Conservation (phyloP, 1,140 invertebrate species). For the Achroia grisella region DNA sequence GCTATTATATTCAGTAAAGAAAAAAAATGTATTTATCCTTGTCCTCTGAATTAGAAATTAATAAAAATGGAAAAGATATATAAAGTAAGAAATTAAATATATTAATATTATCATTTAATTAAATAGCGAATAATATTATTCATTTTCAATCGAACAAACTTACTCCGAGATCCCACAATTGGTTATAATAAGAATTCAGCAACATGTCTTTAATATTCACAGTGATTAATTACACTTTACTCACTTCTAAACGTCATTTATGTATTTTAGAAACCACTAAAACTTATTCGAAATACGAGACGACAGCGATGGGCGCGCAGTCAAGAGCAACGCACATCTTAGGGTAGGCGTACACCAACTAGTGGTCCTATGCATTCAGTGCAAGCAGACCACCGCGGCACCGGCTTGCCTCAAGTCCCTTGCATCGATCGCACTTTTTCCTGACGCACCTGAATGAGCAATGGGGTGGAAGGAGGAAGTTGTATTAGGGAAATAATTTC, state of each 20-base stretch:
- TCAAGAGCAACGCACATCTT: conserved; percentile 3
- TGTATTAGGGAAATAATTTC: too few relatives aligned
- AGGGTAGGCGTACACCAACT: conserved; percentile 32
- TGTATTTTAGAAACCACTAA: not conserved
- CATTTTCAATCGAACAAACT: conserved; percentile 1
- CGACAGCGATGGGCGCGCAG: conserved; percentile 6
- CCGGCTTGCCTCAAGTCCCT: conserved; percentile 13
- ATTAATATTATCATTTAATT: too few relatives aligned
- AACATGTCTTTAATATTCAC: conserved; percentile 6
- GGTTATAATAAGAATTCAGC: conserved; percentile 18
- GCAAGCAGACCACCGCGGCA: conserved; percentile 17
- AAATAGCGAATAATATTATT: not conserved
- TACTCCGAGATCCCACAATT: conserved; percentile 26
- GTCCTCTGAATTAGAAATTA: too few relatives aligned
- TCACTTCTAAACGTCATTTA: too few relatives aligned
- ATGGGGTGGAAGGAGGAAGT: conserved; percentile 5
- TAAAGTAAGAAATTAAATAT: too few relatives aligned
- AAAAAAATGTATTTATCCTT: too few relatives aligned
- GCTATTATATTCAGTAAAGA: too few relatives aligned
- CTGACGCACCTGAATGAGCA: conserved; percentile 17
- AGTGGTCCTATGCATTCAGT: conserved; percentile 43
- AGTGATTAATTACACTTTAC: not conserved
- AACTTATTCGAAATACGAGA: conserved; percentile 11
- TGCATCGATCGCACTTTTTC: conserved; percentile 48
- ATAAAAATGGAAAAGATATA: too few relatives aligned